Base-by-base conservation (phyloP, 2,113 vertebrate genomes). In the Hassar affinis region DNA sequence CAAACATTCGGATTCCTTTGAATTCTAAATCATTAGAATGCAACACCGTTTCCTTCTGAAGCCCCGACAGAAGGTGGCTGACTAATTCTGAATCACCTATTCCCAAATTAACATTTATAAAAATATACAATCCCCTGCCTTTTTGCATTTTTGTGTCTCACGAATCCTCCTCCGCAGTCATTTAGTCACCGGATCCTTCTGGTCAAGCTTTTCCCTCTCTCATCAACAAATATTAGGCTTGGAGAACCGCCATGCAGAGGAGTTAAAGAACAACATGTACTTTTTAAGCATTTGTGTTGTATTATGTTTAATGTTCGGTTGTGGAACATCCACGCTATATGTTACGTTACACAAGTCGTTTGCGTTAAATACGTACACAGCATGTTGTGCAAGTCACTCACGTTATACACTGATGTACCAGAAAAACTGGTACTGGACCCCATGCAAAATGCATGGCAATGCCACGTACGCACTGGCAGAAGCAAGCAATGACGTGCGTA, bases 71-170 rank as follows among this genome's bases (percentile, higher is more conserved):
- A 81, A 25, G 45, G 45, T 3, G 35, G 51, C 79, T 69, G 25
- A 71, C 52, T 30, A 75, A 75, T 52, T 75, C 71, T 52, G 52
- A 72, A 81, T 71, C 64, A n/a, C 52, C 54, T 42, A 6, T 71
- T 72, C 15, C 9, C 17, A 57, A 72, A 57, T 75, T 18, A 51
- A 75, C 20, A 27, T n/a, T 72, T 15, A 72, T 72, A n/a, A 45
- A 72, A 27, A 69, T 45, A 47, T 11, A 54, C 79, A 56, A 12
- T 14, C 17, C 12, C 4, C 35, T 72, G 38, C 15, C 9, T 72
- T 57, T 59, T 56, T 33, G 61, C 17, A 62, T 61, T 49, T 30
- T 79, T 7, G 30, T 72, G 66, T 35, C 38, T 54, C 52, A 81
- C 59, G 45, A 80, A 42, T 80, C 78, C 78, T 80, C 78, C 78